phyloP scores from a whole-genome alignment of 1,140 invertebrate species.

The Neoseiulus cucumeris region DNA sequence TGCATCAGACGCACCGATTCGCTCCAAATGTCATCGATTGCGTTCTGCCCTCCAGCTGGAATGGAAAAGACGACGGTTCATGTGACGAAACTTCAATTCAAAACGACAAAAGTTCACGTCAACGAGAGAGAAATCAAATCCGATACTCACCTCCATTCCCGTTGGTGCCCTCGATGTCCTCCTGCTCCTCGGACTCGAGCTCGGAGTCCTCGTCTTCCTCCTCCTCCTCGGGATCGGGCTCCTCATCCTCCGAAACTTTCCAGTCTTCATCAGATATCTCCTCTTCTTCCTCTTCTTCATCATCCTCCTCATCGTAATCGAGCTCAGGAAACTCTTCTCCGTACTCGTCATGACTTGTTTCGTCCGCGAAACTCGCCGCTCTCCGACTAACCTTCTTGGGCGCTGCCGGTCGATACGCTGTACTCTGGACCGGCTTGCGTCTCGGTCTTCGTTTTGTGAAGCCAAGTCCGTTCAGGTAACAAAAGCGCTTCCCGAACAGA shows the following conservation, averaged over 20 bases:
- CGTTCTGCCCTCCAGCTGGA: neutral
- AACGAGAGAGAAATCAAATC: too few relatives aligned
- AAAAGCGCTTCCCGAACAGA: neutral
- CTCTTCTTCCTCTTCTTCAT: conserved; percentile 5
- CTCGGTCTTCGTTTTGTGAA: neutral
- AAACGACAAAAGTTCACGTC: too few relatives aligned
- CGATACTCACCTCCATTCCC: too few relatives aligned
- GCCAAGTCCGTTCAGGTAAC: neutral
- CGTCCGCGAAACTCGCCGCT: too few relatives aligned
- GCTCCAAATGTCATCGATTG: conserved; percentile 3
- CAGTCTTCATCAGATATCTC: conserved; percentile 3
- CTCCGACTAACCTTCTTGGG: neutral
- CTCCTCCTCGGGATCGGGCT: neutral
- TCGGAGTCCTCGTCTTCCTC: neutral
- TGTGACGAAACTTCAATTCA: too few relatives aligned
- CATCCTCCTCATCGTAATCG: neutral
- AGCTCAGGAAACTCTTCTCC: neutral
- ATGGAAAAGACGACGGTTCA: neutral
- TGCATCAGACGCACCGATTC: conserved; percentile 1
- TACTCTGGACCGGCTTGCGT: neutral
- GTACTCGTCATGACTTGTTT: too few relatives aligned
- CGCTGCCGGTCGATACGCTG: neutral
- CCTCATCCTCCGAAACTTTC: conserved; percentile 3
- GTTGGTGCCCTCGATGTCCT: neutral
- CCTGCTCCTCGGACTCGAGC: neutral